Base-by-base conservation (phyloP, 2,797 vertebrate genomes). In the Rhadinocentrus ornatus region DNA sequence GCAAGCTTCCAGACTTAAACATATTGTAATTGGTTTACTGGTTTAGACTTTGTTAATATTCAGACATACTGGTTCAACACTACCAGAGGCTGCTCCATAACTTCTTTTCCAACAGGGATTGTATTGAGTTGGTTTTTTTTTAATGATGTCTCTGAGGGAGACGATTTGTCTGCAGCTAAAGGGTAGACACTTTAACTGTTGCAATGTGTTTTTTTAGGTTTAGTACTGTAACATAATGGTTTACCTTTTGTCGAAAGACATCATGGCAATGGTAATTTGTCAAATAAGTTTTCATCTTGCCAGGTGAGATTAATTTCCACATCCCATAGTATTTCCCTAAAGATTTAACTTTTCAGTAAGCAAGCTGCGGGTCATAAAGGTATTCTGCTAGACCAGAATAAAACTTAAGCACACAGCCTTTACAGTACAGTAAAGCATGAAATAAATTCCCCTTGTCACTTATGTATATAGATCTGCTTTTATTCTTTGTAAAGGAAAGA, bases 291-390 rank as follows among this genome's bases (percentile, higher is more conserved):
- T 92, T 93, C 84, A 81, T 91, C 89, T 88, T 89, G 88, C 86
- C 83, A 88, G 80, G 79, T 69, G 85, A 92, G 91, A 94, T 93
- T 94, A 83, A 94, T 95, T 94, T 93, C 90, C 91, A 92, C 91
- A 91, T 81, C 77, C 86, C 84, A 81, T 78, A 88, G 81, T 83
- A 78, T 89, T 93, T 95, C 93, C 92, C 93, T 84, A 78, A 89
- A 92, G 93, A 93, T 89, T 78, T 81, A 81, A 81, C 78, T 89
- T 85, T 90, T 91, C 90, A 89, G 89, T 87, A 89, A 84, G 87
- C 81, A 85, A 89, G 91, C 83, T 81, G 73, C 75, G 86, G 92
- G 90, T 93, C 89, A 90, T 66, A 69, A 90, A 92, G 91, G 84
- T 89, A 80, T 89, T 80, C 83, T 70, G 85, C 86, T 78, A 81